phyloP scores from a whole-genome alignment of 1,140 invertebrate species.

The Anadara kagoshimensis region DNA sequence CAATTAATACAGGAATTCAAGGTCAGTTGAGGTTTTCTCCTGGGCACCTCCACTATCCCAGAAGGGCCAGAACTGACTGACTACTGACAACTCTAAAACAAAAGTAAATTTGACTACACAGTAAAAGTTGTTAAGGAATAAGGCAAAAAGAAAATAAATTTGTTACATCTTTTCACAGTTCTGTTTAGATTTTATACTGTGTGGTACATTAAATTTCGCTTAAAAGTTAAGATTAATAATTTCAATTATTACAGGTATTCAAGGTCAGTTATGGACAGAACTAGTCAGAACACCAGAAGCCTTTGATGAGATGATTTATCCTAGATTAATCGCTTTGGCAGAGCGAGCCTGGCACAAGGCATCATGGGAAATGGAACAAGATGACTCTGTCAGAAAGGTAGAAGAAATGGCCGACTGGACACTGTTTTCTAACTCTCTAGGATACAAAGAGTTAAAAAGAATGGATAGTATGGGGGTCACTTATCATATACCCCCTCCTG shows the following conservation, averaged over 20 bases:
- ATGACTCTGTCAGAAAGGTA: slow-evolving; percentile 23
- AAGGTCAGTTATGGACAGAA: slow-evolving; percentile 65
- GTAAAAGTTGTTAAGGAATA: too few relatives aligned
- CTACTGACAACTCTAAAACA: too few relatives aligned
- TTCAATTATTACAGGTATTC: slow-evolving; percentile 42
- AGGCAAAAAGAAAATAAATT: too few relatives aligned
- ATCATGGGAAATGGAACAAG: slow-evolving; percentile 54
- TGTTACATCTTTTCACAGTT: neutral
- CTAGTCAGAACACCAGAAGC: slow-evolving; percentile 52
- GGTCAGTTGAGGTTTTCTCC: too few relatives aligned
- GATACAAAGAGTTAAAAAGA: slow-evolving; percentile 56
- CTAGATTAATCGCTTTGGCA: slow-evolving; percentile 62
- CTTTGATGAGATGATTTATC: slow-evolving; percentile 62
- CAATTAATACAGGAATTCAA: too few relatives aligned
- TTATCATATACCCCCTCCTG: slow-evolving; percentile 63
- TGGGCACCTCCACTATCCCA: too few relatives aligned
- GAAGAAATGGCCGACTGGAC: slow-evolving; percentile 52
- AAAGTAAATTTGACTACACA: too few relatives aligned
- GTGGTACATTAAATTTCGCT: neutral
- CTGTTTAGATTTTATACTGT: neutral
- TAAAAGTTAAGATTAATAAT: neutral
- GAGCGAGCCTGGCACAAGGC: slow-evolving; percentile 67
- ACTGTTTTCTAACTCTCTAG: slow-evolving; percentile 56
- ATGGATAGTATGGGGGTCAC: slow-evolving; percentile 52
- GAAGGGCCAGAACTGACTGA: too few relatives aligned